phyloP scores from a whole-genome alignment of 2,797 vertebrate species.

The Uromys caudimaculatus region DNA sequence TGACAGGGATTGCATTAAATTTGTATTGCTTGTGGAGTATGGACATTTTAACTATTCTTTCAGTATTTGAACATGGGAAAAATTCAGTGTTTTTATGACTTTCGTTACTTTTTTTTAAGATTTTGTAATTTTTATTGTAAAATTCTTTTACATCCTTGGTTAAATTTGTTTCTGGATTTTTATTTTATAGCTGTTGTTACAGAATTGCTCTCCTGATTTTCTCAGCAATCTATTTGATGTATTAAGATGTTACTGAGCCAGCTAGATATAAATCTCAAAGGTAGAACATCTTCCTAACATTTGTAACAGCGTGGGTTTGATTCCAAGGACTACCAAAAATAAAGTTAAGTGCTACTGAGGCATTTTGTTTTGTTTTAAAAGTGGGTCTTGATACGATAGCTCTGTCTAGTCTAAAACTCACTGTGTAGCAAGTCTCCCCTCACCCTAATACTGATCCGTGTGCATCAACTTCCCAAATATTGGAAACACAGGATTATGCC shows the following conservation, averaged over 20 bases:
- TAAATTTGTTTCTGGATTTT: neutral
- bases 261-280: neutral
- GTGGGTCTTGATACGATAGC: neutral
- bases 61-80: neutral
- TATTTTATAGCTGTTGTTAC: neutral
- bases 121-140: neutral
- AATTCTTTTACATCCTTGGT: neutral
- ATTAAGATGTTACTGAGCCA: neutral
- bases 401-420: neutral
- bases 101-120: neutral
- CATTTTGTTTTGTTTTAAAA: neutral
- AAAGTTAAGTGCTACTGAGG: neutral
- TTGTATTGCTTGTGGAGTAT: neutral
- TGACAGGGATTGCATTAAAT: neutral
- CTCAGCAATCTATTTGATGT: neutral
- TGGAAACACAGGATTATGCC: neutral
- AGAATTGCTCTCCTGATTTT: neutral
- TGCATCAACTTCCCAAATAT: neutral
- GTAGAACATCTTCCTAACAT: neutral
- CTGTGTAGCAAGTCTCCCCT: neutral
- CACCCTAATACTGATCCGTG: neutral
- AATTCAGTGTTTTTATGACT: neutral
- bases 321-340: neutral
- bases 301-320: neutral
- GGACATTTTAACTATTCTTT: neutral